Percentiles rank a stretch among this genome's conserved stretches.
phyloP scores from a whole-genome alignment of 2,113 vertebrate genomes.

The Dissostichus mawsoni region DNA sequence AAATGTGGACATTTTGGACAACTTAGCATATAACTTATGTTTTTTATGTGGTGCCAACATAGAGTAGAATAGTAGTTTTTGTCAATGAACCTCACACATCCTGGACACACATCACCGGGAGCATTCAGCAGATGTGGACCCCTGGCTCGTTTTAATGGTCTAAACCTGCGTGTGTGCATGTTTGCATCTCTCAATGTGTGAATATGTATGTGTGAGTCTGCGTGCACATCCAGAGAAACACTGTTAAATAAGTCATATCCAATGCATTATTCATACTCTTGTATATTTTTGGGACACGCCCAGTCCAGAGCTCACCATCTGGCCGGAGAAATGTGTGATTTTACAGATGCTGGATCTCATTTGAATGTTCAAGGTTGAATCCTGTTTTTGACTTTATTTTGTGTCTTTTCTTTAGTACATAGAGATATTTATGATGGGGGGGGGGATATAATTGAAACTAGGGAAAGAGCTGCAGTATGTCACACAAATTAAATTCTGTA shows the following conservation, averaged over 20 bases:
- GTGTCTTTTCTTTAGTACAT: conserved; percentile 63
- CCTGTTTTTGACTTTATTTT: conserved; percentile 45
- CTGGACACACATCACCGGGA: conserved; percentile 63
- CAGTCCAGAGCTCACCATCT: conserved; percentile 59
- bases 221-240: conserved; percentile 68
- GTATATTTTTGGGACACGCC: conserved; percentile 69
- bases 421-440: conserved; percentile 74
- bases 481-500: conserved; percentile 73
- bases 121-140: conserved; percentile 57
- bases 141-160: conserved; percentile 56
- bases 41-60: conserved; percentile 71
- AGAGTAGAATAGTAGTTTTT: conserved; percentile 67
- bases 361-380: conserved; percentile 41
- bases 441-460: conserved; percentile 47
- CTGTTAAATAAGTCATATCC: conserved; percentile 77
- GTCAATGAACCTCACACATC: conserved; percentile 65
- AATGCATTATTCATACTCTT: conserved; percentile 71
- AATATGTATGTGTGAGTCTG: conserved; percentile 19
- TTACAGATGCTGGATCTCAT: conserved; percentile 60
- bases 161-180: conserved; percentile 18
- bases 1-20: conserved; percentile 60
- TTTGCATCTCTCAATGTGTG: conserved; percentile 18
- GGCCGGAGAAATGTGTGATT: conserved; percentile 61
- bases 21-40: conserved; percentile 61
- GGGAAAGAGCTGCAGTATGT: conserved; percentile 55